Base-by-base conservation (phyloP, 2,113 vertebrate species). In the Anhinga anhinga region DNA sequence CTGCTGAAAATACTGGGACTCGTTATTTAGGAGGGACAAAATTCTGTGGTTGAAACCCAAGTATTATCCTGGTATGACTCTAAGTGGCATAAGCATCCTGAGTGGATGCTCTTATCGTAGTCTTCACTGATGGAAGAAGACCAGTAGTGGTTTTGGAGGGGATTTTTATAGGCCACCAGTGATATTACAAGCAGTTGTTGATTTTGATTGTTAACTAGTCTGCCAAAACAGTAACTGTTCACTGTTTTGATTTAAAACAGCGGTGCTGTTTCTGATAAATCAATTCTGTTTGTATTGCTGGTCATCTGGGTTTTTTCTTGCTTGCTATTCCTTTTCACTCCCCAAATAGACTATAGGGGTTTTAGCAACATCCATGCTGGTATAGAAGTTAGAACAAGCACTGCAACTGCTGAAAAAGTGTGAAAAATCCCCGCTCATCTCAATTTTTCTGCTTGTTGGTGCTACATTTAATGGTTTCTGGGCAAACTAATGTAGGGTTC, bases 311-410 rank as follows among this genome's bases (percentile, higher is more conserved):
- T 5, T 53, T 50, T 80, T 70, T 65, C 26, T 77, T 71, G 5
- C 49, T 67, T 40, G 34, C 8, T 70, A 3, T 52, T 78, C 44
- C 49, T 81, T 55, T 44, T 18, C 18, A 16, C 29, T 63, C 16
- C 21, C 17, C 15, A 32, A 8, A 50, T 0, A 19, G 0, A 0
- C 62, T 36, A 1, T 7, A 21, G 70, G 66, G 55, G 5, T 11
- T 6, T 56, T 15, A 70, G 34, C 53, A 56, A 5, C 23, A 12
- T 13, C 50, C 61, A 4, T 55, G 40, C 82, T 58, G 65, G 45
- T 73, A 12, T 0, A 42, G 76, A 26, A 62, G 38, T n/a, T 40
- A 45, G 45, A 69, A 70, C 30, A 52, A 71, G 55, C 73, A 55
- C 69, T 67, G 32, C 44, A 40, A 4, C 20, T 12, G 38, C 44